Percentiles rank a stretch among this genome's conserved stretches.
Evolutionary conservation across 64 coral and sea anemone genomes (phyloP).

Genomic region (Dendronephthya gigantea): DNA sequence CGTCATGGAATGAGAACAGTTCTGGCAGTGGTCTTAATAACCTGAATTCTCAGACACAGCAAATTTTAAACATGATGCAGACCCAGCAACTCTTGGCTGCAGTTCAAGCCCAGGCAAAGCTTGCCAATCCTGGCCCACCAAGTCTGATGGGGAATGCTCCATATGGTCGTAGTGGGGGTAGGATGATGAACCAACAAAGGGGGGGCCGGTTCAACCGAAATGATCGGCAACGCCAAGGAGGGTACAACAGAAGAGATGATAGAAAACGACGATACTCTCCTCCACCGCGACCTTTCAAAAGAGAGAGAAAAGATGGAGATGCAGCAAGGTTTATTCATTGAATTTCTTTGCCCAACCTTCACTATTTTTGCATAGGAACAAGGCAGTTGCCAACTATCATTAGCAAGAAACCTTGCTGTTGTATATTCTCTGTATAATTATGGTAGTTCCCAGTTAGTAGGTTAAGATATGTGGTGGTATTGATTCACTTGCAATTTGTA

Average conservation of each 20-base stretch:
- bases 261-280: neutral
- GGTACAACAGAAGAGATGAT: neutral
- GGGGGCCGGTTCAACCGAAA: neutral
- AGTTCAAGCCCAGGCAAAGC: neutral
- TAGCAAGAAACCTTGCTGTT: too few relatives aligned
- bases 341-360: neutral
- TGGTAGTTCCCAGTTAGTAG: too few relatives aligned
- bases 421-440: too few relatives aligned
- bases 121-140: neutral
- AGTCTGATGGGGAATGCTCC: neutral
- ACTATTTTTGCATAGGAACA: too few relatives aligned
- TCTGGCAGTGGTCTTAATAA: neutral
- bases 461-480: too few relatives aligned
- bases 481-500: too few relatives aligned
- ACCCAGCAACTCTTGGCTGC: neutral
- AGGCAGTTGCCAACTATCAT: too few relatives aligned
- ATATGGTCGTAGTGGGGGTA: neutral
- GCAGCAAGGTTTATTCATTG: neutral
- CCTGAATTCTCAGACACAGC: neutral
- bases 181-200: neutral
- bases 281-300: neutral
- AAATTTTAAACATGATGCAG: constrained; percentile 6
- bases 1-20: neutral
- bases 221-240: neutral
- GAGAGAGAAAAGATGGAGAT: neutral